Conservation (phyloP, 2,113 vertebrate genomes). For the Trochalopteron elliotii region DNA sequence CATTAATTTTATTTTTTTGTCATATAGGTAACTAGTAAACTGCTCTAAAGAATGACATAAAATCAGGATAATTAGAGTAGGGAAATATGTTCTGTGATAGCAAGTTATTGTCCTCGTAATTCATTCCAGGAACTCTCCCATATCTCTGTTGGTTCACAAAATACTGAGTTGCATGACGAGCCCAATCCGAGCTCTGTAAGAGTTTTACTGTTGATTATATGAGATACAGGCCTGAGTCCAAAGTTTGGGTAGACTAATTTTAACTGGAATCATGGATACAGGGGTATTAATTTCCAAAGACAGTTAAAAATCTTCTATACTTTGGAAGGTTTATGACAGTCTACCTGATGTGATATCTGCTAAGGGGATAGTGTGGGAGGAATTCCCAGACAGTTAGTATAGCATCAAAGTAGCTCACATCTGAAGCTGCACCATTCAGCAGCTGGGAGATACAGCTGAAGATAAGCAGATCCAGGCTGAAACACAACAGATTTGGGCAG, state of each 20-base stretch:
- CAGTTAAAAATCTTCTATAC: background rate
- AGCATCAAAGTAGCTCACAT: background rate
- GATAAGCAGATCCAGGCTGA: background rate
- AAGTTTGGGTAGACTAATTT: background rate
- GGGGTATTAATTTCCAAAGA: background rate
- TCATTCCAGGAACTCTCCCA: background rate
- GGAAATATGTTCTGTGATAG: background rate
- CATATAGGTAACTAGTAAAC: background rate
- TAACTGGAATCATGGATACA: background rate
- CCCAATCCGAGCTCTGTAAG: background rate
- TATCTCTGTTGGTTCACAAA: background rate
- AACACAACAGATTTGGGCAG: background rate
- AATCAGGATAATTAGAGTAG: background rate
- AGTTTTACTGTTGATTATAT: background rate
- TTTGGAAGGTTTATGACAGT: background rate
- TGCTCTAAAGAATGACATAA: background rate
- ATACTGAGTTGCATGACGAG: background rate
- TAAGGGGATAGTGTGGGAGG: background rate
- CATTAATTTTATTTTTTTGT: background rate
- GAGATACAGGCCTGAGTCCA: background rate
- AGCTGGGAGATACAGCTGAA: background rate
- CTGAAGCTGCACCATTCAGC: background rate
- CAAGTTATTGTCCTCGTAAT: background rate
- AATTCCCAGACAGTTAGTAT: background rate
- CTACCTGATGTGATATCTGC: background rate